Conservation (phyloP, 2,888 invertebrate genomes). For the Xylota sylvarum region DNA sequence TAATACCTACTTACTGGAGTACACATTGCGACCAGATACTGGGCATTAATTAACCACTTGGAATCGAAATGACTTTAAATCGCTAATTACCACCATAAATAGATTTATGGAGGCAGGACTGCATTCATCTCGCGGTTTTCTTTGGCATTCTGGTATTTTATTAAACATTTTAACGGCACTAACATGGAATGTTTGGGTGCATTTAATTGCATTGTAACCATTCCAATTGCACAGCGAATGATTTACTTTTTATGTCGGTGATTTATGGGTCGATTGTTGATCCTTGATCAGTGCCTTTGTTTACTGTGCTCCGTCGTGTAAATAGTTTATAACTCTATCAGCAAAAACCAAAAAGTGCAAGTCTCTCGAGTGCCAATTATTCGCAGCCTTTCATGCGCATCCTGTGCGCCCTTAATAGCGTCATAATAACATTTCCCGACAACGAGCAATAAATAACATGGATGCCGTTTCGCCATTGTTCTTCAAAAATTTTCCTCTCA, state of each 20-base stretch:
- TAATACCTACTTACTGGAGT: conserved; percentile 73
- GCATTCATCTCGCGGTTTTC: conserved; percentile 61
- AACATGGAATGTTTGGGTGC: conserved; percentile 68
- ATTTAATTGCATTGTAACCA: conserved; percentile 72
- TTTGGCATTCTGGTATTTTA: conserved; percentile 53
- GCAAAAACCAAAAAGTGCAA: conserved; percentile 17
- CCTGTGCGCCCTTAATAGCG: conserved; percentile 64
- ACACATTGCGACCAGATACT: conserved; percentile 55
- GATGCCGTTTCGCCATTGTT: conserved; percentile 67
- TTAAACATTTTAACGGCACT: conserved; percentile 63
- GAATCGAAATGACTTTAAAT: conserved; percentile 63
- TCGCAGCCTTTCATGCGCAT: conserved; percentile 42
- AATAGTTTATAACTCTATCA: background rate
- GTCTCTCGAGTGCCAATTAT: conserved; percentile 20
- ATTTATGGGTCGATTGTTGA: conserved; percentile 39
- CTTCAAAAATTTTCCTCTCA: conserved; percentile 68
- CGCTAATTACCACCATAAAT: conserved; percentile 76
- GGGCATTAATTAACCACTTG: conserved; percentile 74
- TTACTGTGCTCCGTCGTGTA: background rate
- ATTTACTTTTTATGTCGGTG: conserved; percentile 48
- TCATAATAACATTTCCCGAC: conserved; percentile 73
- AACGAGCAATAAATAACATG: conserved; percentile 73
- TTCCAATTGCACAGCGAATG: conserved; percentile 55
- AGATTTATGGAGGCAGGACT: conserved; percentile 68
- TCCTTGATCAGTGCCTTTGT: background rate